A percentile compares a stretch with the other conserved stretches of the same genome.
Evolutionary conservation across 2,113 vertebrate genomes (phyloP).

Genomic region (Pelecanoides urinatrix): DNA sequence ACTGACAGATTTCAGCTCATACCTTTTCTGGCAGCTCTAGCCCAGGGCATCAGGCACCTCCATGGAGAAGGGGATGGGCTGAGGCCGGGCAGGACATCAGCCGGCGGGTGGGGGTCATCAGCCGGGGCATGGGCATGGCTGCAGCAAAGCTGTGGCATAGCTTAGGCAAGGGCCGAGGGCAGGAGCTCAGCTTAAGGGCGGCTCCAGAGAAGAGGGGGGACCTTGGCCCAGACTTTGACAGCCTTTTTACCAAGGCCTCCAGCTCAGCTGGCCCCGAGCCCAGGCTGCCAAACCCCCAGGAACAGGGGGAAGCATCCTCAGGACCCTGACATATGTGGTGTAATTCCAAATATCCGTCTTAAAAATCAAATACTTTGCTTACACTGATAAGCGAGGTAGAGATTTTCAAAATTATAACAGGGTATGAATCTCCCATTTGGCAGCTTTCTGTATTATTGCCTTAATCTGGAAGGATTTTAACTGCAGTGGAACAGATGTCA

Average conservation of each 20-base stretch:
- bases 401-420: background rate
- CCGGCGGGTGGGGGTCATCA: fast-evolving
- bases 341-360: background rate
- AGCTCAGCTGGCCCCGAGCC: background rate
- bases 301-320: background rate
- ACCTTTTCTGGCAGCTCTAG: background rate
- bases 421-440: background rate
- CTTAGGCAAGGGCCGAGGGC: background rate
- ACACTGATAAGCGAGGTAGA: background rate
- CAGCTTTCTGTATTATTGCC: background rate
- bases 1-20: background rate
- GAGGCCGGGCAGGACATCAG: background rate
- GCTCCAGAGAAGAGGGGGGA: background rate
- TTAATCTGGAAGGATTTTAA: background rate
- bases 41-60: background rate
- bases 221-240: background rate
- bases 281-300: background rate
- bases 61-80: background rate
- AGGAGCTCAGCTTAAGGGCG: background rate
- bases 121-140: too few species aligned
- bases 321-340: background rate
- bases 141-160: background rate
- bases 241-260: background rate
- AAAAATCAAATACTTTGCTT: background rate
- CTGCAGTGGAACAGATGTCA: background rate